Percentiles rank a stretch among this genome's conserved stretches.
Evolutionary conservation across 2,113 vertebrate genomes (phyloP).

Genomic region (Callionymus lyra): DNA sequence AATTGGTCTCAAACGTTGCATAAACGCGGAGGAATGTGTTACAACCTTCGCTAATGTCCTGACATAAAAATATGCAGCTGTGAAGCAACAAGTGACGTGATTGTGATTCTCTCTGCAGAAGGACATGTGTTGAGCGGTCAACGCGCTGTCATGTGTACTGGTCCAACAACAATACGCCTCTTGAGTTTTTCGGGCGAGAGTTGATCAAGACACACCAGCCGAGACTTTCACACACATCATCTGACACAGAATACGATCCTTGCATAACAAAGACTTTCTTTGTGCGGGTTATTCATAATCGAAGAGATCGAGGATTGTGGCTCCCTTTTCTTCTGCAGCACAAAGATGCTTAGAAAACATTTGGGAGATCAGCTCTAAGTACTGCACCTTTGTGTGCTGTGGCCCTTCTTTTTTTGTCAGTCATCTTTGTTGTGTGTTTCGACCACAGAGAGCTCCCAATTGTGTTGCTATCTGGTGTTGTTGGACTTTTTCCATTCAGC

Average conservation of each 20-base stretch:
- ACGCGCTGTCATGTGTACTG: slow-evolving; percentile 26
- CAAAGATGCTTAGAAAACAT: slow-evolving; percentile 36
- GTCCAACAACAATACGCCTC: slow-evolving; percentile 22
- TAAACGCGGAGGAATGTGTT: neutral
- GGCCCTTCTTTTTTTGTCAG: slow-evolving; percentile 29
- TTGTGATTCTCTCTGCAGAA: slow-evolving; percentile 14
- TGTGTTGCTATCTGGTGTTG: slow-evolving; percentile 27
- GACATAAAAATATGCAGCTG: slow-evolving; percentile 6
- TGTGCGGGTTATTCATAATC: slow-evolving; percentile 43
- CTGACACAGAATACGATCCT: slow-evolving; percentile 13
- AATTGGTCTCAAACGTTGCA: too few species aligned
- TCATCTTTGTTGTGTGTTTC: slow-evolving; percentile 24
- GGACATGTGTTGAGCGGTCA: slow-evolving; percentile 29
- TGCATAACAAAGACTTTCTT: slow-evolving; percentile 31
- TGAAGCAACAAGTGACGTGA: slow-evolving; percentile 6
- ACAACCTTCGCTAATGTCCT: neutral
- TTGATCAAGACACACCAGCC: slow-evolving; percentile 37
- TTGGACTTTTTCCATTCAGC: slow-evolving; percentile 24
- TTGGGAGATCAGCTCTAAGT: slow-evolving; percentile 28
- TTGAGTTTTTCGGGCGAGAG: slow-evolving; percentile 17
- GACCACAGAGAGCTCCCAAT: slow-evolving; percentile 20
- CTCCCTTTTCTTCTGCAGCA: slow-evolving; percentile 30
- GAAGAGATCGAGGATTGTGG: slow-evolving; percentile 34
- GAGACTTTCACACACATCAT: slow-evolving; percentile 20
- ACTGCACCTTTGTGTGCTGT: slow-evolving; percentile 15